phyloP scores from a whole-genome alignment of 2,113 vertebrate species.

The Antechinus flavipes region DNA sequence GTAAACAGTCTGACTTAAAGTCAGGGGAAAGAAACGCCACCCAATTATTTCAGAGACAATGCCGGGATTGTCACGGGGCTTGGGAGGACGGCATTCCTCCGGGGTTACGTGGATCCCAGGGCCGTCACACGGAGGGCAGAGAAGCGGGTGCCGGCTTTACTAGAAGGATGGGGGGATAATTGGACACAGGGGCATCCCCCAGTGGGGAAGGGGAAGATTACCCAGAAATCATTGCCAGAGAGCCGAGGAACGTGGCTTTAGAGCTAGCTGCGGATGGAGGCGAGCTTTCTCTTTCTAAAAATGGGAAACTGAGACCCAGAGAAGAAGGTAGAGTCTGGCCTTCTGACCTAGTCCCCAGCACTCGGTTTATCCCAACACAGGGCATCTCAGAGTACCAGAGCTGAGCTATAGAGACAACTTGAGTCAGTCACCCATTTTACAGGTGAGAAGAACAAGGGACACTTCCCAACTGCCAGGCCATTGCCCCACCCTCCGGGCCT shows the following conservation, averaged over 20 bases:
- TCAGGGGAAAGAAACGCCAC: background rate
- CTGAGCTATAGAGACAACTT: background rate
- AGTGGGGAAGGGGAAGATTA: background rate
- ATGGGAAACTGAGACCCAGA: background rate
- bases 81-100: background rate
- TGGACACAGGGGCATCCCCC: background rate
- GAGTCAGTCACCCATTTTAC: background rate
- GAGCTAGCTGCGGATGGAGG: background rate
- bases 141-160: background rate
- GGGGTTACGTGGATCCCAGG: background rate
- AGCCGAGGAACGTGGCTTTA: background rate
- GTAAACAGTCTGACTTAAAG: background rate
- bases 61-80: background rate
- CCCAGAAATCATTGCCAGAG: background rate
- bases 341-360: background rate
- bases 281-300: too few relatives aligned
- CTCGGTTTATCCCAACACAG: background rate
- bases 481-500: too few relatives aligned
- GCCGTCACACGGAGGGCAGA: background rate
- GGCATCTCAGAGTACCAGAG: background rate
- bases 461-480: background rate
- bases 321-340: background rate
- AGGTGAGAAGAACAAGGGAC: background rate
- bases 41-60: background rate
- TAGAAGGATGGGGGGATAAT: background rate